phyloP scores from a whole-genome alignment of 2,888 invertebrate species.

The Zhengitettix transpicula region DNA sequence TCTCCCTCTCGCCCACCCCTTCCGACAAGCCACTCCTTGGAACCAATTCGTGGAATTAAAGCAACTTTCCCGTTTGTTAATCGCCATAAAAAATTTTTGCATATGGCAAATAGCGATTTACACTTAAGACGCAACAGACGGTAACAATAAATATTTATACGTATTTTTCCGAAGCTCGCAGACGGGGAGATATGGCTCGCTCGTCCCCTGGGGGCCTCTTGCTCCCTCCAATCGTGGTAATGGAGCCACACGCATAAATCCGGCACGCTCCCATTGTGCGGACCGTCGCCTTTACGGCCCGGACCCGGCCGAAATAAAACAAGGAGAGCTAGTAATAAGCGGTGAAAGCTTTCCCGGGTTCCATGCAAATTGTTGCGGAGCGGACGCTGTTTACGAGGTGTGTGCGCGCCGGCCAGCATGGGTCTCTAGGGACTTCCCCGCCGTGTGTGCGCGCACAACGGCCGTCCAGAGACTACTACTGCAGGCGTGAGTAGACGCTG shows the following conservation, averaged over 20 bases:
- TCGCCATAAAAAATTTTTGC: too few species aligned
- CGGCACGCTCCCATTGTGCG: not conserved
- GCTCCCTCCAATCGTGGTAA: not conserved
- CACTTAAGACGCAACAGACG: too few species aligned
- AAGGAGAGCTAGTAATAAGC: not conserved
- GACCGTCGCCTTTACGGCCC: not conserved
- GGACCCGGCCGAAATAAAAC: not conserved
- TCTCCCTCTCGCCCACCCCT: too few species aligned
- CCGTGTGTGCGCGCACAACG: not conserved
- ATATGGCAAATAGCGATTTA: too few species aligned
- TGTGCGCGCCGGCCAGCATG: not conserved
- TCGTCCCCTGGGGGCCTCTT: not conserved
- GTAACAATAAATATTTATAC: too few species aligned
- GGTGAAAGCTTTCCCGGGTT: not conserved
- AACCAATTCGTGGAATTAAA: too few species aligned
- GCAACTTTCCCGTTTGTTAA: too few species aligned
- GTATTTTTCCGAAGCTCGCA: too few species aligned
- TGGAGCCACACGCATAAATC: not conserved
- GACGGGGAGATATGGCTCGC: too few species aligned
- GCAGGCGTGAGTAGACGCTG: not conserved
- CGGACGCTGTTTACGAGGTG: not conserved
- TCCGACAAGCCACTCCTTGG: too few species aligned
- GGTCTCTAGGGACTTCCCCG: not conserved
- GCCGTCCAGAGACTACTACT: too few species aligned
- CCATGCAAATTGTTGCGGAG: not conserved